These are phyloP conservation scores for Conomelus anceps DNA, from an alignment of 2,888 invertebrate genomes.

Conservation along the genomic window DNA sequence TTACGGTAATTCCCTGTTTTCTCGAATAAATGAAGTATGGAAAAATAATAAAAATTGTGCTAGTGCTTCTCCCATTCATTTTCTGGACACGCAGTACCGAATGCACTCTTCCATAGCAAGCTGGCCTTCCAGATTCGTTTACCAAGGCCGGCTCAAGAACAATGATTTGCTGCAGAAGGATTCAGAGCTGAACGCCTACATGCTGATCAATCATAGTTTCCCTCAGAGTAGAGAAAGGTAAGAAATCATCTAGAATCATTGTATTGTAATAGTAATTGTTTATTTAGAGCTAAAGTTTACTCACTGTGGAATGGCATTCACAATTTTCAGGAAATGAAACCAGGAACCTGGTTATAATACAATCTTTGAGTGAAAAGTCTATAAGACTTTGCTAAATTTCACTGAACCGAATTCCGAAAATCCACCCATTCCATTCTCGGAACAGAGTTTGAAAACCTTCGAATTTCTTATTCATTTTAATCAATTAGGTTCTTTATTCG, in stretches of 20 bases:
- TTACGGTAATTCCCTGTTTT: slow-evolving; percentile 68
- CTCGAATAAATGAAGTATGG: slow-evolving; percentile 53
- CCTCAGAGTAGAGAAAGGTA: neutral
- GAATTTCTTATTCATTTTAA: too few relatives aligned
- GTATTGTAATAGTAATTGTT: neutral
- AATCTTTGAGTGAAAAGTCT: too few relatives aligned
- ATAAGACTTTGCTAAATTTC: too few relatives aligned
- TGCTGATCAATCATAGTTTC: neutral
- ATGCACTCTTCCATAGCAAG: slow-evolving; percentile 76
- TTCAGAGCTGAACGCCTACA: neutral
- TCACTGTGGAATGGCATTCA: too few relatives aligned
- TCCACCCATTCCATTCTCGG: too few relatives aligned
- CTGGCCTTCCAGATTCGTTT: slow-evolving; percentile 72
- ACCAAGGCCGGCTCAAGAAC: slow-evolving; percentile 49
- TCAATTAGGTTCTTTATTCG: too few relatives aligned
- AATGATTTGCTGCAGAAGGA: slow-evolving; percentile 9
- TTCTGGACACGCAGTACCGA: slow-evolving; percentile 67
- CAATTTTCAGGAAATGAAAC: too few relatives aligned
- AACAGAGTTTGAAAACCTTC: too few relatives aligned
- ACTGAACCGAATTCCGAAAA: too few relatives aligned
- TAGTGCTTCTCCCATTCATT: slow-evolving; percentile 41
- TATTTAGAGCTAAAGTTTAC: neutral
- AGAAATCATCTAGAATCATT: neutral
- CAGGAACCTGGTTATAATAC: too few relatives aligned
- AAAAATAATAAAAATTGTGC: slow-evolving; percentile 38